Percentiles rank a stretch among this genome's conserved stretches.
phyloP scores from a whole-genome alignment of 2,797 vertebrate species.

The Helarctos malayanus region DNA sequence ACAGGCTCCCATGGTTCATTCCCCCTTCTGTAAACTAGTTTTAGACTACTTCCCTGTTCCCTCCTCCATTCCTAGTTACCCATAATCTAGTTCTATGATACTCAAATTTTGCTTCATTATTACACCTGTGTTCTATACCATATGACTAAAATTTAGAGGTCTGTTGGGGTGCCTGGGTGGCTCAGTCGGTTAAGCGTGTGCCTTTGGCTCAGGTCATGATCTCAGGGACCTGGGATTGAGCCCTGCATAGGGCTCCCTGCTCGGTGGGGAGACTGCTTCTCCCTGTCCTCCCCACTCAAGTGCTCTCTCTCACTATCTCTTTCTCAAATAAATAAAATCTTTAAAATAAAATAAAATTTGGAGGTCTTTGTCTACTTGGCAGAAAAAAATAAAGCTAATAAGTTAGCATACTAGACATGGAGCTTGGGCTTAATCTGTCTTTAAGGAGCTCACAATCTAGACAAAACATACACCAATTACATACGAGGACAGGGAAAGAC shows the following conservation, averaged over 20 bases:
- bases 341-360: background rate
- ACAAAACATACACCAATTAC: conserved; percentile 43
- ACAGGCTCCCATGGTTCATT: too few species aligned
- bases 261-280: too few species aligned
- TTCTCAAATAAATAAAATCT: too few species aligned
- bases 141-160: conserved; percentile 46
- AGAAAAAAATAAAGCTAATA: conserved; percentile 43
- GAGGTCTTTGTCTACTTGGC: conserved; percentile 46
- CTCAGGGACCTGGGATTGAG: too few species aligned
- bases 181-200: too few species aligned
- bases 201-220: too few species aligned
- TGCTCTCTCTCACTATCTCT: too few species aligned
- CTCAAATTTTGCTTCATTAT: conserved; percentile 42
- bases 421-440: conserved; percentile 57
- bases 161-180: background rate
- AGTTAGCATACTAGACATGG: conserved; percentile 25
- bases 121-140: background rate
- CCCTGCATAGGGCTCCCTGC: too few species aligned
- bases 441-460: conserved; percentile 32
- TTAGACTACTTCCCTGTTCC: conserved; percentile 29
- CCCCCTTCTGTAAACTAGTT: background rate
- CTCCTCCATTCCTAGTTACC: background rate
- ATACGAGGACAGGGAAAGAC: conserved; percentile 7
- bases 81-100: conserved; percentile 32
- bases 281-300: too few species aligned